Conservation (phyloP, 30 jellyfish, hydroid and myxozoan genomes). For the Turritopsis rubra region DNA sequence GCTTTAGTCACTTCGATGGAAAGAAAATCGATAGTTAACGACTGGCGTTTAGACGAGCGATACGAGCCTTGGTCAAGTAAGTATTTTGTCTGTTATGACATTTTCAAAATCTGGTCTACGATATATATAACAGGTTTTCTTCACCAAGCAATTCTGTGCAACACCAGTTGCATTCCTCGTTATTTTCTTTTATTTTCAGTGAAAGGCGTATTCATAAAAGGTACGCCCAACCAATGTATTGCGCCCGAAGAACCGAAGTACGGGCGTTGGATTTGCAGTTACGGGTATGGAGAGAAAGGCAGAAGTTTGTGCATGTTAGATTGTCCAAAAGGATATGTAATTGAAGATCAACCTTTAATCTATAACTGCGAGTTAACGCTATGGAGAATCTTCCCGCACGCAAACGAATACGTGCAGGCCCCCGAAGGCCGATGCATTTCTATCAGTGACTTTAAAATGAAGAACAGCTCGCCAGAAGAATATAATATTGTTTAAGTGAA, state of each 20-base stretch:
- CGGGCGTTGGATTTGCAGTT: constrained; percentile 25
- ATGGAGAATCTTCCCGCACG: constrained; percentile 17
- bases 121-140: too few relatives aligned
- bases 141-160: too few relatives aligned
- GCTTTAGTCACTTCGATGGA: not conserved
- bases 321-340: constrained; percentile 2
- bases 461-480: not conserved
- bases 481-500: not conserved
- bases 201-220: not conserved
- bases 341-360: constrained; percentile 3
- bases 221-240: constrained; percentile 12
- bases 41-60: constrained; percentile 8
- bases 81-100: not conserved
- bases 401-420: not conserved
- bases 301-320: constrained; percentile 13
- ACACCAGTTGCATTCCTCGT: not conserved
- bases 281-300: constrained; percentile 18
- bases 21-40: not conserved
- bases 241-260: constrained; percentile 1
- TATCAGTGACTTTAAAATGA: not conserved
- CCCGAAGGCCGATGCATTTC: not conserved
- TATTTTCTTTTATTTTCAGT: constrained; percentile 3
- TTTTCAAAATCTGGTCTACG: too few relatives aligned
- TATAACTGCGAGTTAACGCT: constrained; percentile 3
- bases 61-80: constrained; percentile 9